Conservation (phyloP, 53 echinoderm and acorn worm genomes). For the Arbacia lixula region DNA sequence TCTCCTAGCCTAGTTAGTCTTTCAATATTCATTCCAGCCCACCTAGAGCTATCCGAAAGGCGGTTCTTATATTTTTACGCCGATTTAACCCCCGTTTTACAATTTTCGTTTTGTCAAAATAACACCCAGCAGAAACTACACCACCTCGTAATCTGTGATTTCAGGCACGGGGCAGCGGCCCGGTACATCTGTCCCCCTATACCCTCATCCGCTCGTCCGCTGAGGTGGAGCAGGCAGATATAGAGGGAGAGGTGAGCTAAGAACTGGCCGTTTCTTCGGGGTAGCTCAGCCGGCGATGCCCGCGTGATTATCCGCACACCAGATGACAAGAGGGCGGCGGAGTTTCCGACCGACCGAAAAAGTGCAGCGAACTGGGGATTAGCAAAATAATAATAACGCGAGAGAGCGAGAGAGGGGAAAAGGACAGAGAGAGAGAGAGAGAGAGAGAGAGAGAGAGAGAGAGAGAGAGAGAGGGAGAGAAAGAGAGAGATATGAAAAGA, state of each 20-base stretch:
- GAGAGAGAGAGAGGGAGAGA: no score
- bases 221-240: not conserved
- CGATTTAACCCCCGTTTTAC: no score
- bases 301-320: slow-evolving; percentile 1
- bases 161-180: not conserved
- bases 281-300: not conserved
- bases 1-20: no score
- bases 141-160: not conserved
- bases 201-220: not conserved
- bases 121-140: not conserved
- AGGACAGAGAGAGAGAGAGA: no score
- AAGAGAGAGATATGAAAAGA: no score
- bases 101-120: not conserved
- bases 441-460: no score
- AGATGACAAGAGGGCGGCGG: slow-evolving; percentile 5
- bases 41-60: no score
- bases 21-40: no score
- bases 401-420: no score
- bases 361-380: slow-evolving; percentile 53
- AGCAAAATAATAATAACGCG: slow-evolving; percentile 42
- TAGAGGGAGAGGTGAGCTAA: not conserved
- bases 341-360: slow-evolving; percentile 26
- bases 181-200: not conserved
- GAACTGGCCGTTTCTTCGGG: slow-evolving; percentile 12
- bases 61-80: no score